A percentile compares a stretch with the other conserved stretches of the same genome.
Conservation (phyloP, 2,888 invertebrate species). For the Elmis aenea region DNA sequence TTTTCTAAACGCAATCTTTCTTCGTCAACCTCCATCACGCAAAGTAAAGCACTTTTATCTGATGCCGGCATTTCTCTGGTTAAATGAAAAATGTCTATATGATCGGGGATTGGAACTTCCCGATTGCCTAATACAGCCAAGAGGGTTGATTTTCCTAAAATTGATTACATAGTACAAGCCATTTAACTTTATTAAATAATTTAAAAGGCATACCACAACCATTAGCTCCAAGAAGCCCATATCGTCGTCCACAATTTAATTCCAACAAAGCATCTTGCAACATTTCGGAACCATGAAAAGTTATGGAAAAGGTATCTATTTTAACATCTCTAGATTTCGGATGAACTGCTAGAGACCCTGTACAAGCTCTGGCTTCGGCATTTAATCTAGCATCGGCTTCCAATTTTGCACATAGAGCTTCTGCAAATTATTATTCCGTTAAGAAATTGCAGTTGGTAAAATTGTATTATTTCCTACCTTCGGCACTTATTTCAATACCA, state of each 20-base stretch:
- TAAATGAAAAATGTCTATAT: conserved; percentile 96
- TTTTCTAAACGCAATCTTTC: conserved; percentile 87
- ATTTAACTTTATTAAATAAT: not conserved
- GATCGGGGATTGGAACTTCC: conserved; percentile 93
- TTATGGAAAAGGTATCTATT: conserved; percentile 93
- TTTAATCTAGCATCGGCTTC: conserved; percentile 89
- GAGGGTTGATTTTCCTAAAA: conserved; percentile 84
- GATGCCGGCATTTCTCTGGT: conserved; percentile 98
- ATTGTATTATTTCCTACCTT: conserved; percentile 56
- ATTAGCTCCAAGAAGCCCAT: conserved; percentile 95
- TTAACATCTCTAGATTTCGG: conserved; percentile 94
- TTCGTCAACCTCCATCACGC: conserved; percentile 98
- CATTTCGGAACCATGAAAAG: conserved; percentile 96
- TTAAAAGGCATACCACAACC: conserved; percentile 73
- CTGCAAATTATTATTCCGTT: conserved; percentile 46
- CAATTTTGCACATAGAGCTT: conserved; percentile 78
- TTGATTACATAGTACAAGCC: conserved; percentile 7
- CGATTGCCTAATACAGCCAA: conserved; percentile 87
- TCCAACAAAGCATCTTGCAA: conserved; percentile 94
- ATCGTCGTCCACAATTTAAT: conserved; percentile 90
- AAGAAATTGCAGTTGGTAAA: too few species aligned
- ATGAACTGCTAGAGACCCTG: conserved; percentile 92
- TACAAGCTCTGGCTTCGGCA: conserved; percentile 89
- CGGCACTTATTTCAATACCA: conserved; percentile 58
- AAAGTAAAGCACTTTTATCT: conserved; percentile 89